Evolutionary conservation across 1,140 invertebrate species (phyloP).

Genomic region (Caenorhabditis briggsae): DNA sequence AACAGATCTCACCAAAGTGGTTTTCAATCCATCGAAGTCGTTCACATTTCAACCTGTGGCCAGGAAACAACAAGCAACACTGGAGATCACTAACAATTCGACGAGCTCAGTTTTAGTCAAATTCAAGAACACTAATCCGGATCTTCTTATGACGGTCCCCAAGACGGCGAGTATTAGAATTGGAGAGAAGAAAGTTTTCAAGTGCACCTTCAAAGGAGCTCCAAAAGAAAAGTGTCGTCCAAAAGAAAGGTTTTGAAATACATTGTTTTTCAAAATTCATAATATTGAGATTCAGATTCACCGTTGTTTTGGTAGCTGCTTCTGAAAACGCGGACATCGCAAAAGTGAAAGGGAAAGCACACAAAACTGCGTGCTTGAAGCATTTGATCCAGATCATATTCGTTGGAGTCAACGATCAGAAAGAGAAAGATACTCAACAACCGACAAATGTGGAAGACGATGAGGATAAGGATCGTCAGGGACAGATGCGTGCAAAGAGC

Average conservation of each 20-base stretch:
- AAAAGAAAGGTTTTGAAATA: neutral
- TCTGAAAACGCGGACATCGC: neutral
- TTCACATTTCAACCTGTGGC: neutral
- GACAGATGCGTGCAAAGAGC: slow-evolving; percentile 15
- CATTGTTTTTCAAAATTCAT: neutral
- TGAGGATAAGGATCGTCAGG: slow-evolving; percentile 37
- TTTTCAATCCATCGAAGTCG: slow-evolving; percentile 27
- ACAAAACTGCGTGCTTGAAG: neutral
- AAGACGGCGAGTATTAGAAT: neutral
- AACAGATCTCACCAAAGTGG: slow-evolving; percentile 21
- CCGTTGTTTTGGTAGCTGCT: neutral
- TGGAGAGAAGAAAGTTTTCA: neutral
- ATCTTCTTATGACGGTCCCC: neutral
- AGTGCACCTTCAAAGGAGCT: neutral
- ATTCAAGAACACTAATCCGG: slow-evolving; percentile 15
- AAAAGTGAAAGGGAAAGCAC: neutral
- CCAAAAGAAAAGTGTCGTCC: neutral
- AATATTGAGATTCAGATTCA: neutral
- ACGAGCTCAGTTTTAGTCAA: neutral
- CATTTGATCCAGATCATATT: neutral
- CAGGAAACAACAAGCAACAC: neutral
- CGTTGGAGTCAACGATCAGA: neutral
- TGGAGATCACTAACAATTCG: neutral
- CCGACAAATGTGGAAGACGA: neutral
- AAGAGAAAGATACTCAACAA: slow-evolving; percentile 5